Evolutionary conservation across 2,113 vertebrate species (phyloP), one percentile per base, ranked within the genome.

Genomic region (Cololabis saira): DNA sequence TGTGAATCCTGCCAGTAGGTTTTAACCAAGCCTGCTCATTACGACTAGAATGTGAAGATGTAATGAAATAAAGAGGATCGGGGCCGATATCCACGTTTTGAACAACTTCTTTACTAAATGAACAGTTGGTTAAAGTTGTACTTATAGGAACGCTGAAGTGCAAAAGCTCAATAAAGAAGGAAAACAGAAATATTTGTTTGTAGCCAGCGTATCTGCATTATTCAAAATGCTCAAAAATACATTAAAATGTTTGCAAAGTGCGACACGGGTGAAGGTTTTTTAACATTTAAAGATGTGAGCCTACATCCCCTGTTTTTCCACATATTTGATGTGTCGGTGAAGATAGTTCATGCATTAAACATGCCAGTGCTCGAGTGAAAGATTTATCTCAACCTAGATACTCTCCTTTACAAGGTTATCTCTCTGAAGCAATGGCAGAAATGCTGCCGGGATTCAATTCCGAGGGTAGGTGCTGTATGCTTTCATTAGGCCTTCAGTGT

Each of bases 401-500:
- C 41, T 52, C 64, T 14, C 47, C 50, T 64, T 58, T 37, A 68
- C 41, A 66, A 73, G 57, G 49, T 67, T 72, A 56, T 75, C 30
- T 52, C 68, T 57, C 59, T 17, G 37, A 74, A 65, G 18, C 27
- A 64, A 74, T 60, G 60, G 48, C 62, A 61, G 54, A 14, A 81
- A 67, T 62, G 30, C 61, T 60, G 42, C 19, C 33, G 15, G 58
- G 47, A 59, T 66, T 27, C 49, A 64, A 79, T 70, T 72, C 47
- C 45, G 69, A 60, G 58, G 72, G 67, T 80, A 76, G 76, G 78
- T 5, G 44, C 59, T 51, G 62, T 68, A 42, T n/a, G 47, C 65
- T 79, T 76, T 80, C 82, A 60, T 84, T 80, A 75, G 50, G 60
- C 60, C 51, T 45, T 71, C 53, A 41, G 45, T 27, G 49, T 72